Percentiles rank a stretch among this genome's conserved stretches.
These are phyloP conservation scores for Rosalia funebris DNA, from an alignment of 2,888 invertebrate genomes.

Conservation along the genomic window DNA sequence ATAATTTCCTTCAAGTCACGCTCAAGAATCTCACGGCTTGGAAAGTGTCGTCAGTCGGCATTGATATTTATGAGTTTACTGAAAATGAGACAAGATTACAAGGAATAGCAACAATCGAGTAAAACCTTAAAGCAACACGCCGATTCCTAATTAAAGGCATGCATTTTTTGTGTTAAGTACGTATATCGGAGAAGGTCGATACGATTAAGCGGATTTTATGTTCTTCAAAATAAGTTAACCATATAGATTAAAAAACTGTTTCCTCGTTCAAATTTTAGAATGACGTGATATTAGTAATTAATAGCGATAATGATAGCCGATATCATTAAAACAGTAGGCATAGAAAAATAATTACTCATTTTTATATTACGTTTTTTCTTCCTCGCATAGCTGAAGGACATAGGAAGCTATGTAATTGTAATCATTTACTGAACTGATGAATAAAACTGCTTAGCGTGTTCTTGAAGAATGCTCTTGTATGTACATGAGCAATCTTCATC, in stretches of 20 bases:
- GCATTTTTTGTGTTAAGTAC: background rate
- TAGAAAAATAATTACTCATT: too few species aligned
- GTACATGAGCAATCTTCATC: too few species aligned
- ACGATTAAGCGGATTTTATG: background rate
- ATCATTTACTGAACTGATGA: too few species aligned
- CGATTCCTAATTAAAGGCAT: slow-evolving; percentile 13
- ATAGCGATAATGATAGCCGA: too few species aligned
- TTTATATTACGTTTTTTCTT: too few species aligned
- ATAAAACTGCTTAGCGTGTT: too few species aligned
- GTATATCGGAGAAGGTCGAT: slow-evolving; percentile 13
- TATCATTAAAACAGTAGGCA: too few species aligned
- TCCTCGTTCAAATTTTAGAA: slow-evolving; percentile 4
- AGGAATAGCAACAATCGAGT: background rate
- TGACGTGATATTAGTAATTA: too few species aligned
- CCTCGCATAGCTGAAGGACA: too few species aligned
- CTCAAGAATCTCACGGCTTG: background rate
- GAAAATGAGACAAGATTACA: slow-evolving; percentile 4
- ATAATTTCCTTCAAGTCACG: slow-evolving; percentile 12
- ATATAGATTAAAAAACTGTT: too few species aligned
- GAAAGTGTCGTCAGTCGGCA: slow-evolving; percentile 12
- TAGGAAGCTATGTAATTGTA: too few species aligned
- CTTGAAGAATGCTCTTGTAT: too few species aligned
- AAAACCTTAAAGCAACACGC: slow-evolving; percentile 12
- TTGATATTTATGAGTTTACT: slow-evolving; percentile 17
- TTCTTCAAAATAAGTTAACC: slow-evolving; percentile 1